A percentile compares a stretch with the other conserved stretches of the same genome.
Conservation (phyloP, 2,888 invertebrate genomes). For the Euclidia mi region DNA sequence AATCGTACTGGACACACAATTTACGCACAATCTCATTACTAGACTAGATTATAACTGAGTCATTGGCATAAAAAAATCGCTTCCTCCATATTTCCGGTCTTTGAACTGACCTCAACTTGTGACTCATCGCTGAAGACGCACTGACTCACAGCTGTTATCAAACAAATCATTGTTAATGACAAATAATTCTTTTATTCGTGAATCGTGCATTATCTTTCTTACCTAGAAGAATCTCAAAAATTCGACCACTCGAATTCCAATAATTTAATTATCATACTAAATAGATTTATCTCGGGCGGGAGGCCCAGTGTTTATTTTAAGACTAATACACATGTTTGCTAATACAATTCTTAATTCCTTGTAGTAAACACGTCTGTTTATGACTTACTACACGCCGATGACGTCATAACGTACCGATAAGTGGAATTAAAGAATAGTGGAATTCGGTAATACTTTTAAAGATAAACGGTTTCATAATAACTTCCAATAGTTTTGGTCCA, state of each 20-base stretch:
- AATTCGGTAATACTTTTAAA: slow-evolving; percentile 38
- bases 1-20: slow-evolving; percentile 7
- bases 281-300: slow-evolving; percentile 34
- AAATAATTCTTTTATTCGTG: slow-evolving; percentile 48
- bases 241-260: slow-evolving; percentile 26
- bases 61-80: slow-evolving; percentile 53
- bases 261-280: slow-evolving; percentile 24
- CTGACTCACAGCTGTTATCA: slow-evolving; percentile 69
- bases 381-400: slow-evolving; percentile 38
- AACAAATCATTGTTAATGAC: slow-evolving; percentile 66
- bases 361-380: slow-evolving; percentile 42
- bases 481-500: slow-evolving; percentile 40
- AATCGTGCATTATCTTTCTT: slow-evolving; percentile 42
- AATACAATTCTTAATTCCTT: slow-evolving; percentile 31
- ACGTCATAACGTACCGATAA: slow-evolving; percentile 49
- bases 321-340: slow-evolving; percentile 35
- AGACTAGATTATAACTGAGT: slow-evolving; percentile 45
- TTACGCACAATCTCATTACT: slow-evolving; percentile 37
- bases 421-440: too few relatives aligned
- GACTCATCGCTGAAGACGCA: slow-evolving; percentile 56
- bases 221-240: slow-evolving; percentile 41
- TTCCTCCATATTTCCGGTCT: slow-evolving; percentile 61
- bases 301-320: slow-evolving; percentile 21
- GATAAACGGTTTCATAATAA: slow-evolving; percentile 45
- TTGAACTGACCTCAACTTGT: slow-evolving; percentile 48